Conservation (phyloP, 1,140 invertebrate species). For the Rhyzopertha dominica region DNA sequence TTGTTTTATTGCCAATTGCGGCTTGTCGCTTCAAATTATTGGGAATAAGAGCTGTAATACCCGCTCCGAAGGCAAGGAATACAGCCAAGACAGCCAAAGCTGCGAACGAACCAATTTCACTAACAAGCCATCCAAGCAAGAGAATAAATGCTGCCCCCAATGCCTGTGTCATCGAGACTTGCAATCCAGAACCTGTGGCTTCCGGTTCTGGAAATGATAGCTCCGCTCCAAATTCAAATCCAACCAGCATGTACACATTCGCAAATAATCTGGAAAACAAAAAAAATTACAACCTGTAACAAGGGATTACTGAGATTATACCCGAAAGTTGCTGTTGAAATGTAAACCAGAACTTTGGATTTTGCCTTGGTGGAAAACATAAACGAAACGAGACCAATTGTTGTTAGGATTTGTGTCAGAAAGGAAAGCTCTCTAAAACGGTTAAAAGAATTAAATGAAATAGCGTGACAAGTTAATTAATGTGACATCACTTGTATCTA, state of each 20-base stretch:
- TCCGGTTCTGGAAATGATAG: constrained; percentile 20
- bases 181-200: constrained; percentile 16
- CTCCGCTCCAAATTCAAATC: constrained; percentile 20
- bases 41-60: constrained; percentile 2
- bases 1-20: too few species aligned
- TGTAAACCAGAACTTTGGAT: constrained; percentile 18
- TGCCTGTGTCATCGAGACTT: constrained; percentile 13
- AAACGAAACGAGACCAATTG: constrained; percentile 18
- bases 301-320: constrained; percentile 14
- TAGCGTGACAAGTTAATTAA: background rate
- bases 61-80: background rate
- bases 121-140: constrained; percentile 1
- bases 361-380: constrained; percentile 23
- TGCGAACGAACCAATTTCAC: constrained; percentile 7
- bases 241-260: constrained; percentile 9
- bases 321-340: constrained; percentile 18
- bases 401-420: constrained; percentile 19
- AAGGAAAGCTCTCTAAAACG: constrained; percentile 27
- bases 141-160: constrained; percentile 17
- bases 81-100: constrained; percentile 7
- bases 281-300: background rate
- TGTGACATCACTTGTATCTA: constrained; percentile 42
- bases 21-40: constrained; percentile 11
- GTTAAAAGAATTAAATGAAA: background rate
- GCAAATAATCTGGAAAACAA: constrained; percentile 16